Evolutionary conservation across 2,797 vertebrate genomes (phyloP), one percentile per base, ranked within the genome.

Genomic region (Gobio occitaniae): DNA sequence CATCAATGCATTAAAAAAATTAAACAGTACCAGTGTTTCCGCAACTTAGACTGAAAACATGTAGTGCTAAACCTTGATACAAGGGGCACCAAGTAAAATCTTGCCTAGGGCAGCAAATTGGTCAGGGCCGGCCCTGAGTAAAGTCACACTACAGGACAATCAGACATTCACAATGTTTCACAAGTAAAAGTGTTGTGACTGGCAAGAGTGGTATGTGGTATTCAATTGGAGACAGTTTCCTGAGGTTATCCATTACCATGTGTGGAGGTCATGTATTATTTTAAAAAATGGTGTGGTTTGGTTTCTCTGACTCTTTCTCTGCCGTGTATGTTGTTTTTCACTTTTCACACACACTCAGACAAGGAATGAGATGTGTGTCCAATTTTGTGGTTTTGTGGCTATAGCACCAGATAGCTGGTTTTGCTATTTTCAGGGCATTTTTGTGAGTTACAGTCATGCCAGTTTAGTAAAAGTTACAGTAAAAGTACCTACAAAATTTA

Each of bases 391-490:
- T 61, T 61, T 61, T 41, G 36, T 78, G 54, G 75, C 21, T 16
- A 19, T 56, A n/a, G 3, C 32, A 59, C 32, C 32, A 59, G 19
- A 77, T n/a, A 44, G 36, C 54, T 61, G 54, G 21, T 59, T 77
- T 61, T 77, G 56, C 21, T 44, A 61, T 77, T 44, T 77, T 61
- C 15, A 25, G 12, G 36, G 12, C 13, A 77, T 77, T 77, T 77
- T 59, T 21, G 5, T 6, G 25, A 74, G 71, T 59, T 59, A 59
- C 7, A 4, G 54, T 59, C 52, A 59, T 77, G 36, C 36, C 12
- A 77, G 38, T 77, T 77, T 25, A 61, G 2, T 54, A 41, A 59
- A 59, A 77, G 21, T 77, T 77, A 77, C 75, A 77, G 21, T 61
- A 36, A 59, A 77, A 41, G 54, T 44, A 75, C 71, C 21, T 41